These are phyloP conservation scores for Lysandra bellargus DNA, from an alignment of 2,888 invertebrate genomes.

Conservation along the genomic window DNA sequence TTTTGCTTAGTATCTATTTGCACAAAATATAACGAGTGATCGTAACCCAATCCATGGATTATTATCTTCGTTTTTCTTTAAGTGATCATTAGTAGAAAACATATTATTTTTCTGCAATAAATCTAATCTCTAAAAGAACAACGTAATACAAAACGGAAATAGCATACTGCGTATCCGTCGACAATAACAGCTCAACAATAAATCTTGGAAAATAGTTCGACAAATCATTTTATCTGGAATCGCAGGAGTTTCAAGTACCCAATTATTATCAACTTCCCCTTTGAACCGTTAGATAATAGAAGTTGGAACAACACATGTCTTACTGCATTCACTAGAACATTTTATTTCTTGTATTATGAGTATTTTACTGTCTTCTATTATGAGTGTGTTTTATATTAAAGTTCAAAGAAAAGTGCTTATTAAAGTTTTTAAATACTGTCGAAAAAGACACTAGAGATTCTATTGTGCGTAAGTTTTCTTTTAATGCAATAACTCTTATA, in stretches of 20 bases:
- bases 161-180: not conserved
- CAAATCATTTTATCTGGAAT: constrained; percentile 32
- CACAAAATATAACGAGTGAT: not conserved
- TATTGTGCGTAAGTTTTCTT: not conserved
- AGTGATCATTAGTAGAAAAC: not conserved
- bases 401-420: too few relatives aligned
- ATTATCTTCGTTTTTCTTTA: not conserved
- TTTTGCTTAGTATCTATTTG: too few relatives aligned
- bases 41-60: not conserved
- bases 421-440: not conserved
- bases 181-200: constrained; percentile 1
- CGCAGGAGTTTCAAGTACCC: constrained; percentile 35
- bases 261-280: constrained; percentile 35
- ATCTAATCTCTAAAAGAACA: not conserved
- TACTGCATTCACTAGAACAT: not conserved
- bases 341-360: not conserved
- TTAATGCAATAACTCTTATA: too few relatives aligned
- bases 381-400: too few relatives aligned
- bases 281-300: constrained; percentile 31
- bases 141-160: constrained; percentile 1
- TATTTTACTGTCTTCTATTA: too few relatives aligned
- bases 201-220: constrained; percentile 24
- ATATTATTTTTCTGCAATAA: not conserved
- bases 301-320: constrained; percentile 9
- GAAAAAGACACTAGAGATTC: not conserved